Conservation (phyloP, 2,888 invertebrate species). For the Brachyopa scutellaris region DNA sequence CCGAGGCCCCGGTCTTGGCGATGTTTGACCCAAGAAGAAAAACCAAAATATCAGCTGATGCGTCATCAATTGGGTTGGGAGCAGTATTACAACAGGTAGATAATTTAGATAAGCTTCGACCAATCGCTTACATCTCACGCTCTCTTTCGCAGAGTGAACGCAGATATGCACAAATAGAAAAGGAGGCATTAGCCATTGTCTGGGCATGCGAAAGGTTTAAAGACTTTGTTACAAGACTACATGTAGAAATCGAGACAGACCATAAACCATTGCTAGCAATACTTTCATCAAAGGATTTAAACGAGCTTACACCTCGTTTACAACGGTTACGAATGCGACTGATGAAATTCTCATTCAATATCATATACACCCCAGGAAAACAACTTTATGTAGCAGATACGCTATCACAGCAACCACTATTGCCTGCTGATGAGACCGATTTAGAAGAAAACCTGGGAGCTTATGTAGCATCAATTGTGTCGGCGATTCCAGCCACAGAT, state of each 20-base stretch:
- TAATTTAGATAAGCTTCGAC: background rate
- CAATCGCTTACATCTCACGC: slow-evolving; percentile 8
- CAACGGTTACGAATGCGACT: too few relatives aligned
- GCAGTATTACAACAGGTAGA: slow-evolving; percentile 6
- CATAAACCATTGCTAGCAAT: too few relatives aligned
- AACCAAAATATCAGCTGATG: slow-evolving; percentile 14
- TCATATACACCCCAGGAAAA: slow-evolving; percentile 2
- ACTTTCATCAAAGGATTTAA: slow-evolving; percentile 16
- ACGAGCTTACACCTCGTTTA: slow-evolving; percentile 10
- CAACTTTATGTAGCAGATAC: slow-evolving; percentile 21
- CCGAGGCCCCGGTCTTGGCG: background rate
- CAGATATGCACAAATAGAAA: slow-evolving; percentile 12
- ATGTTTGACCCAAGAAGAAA: slow-evolving; percentile 2
- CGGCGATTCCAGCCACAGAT: slow-evolving; percentile 2
- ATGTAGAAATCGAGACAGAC: too few relatives aligned
- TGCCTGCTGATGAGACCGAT: background rate
- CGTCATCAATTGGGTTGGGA: slow-evolving; percentile 12
- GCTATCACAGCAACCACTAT: slow-evolving; percentile 4
- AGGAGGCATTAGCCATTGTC: too few relatives aligned
- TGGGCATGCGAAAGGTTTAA: slow-evolving; percentile 4
- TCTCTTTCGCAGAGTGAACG: slow-evolving; percentile 3
- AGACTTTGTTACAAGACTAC: background rate
- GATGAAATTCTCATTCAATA: background rate
- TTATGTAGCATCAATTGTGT: slow-evolving; percentile 9
- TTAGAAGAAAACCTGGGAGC: background rate